Base-by-base conservation (phyloP, 2,888 invertebrate species). In the Caenorhabditis auriculariae region DNA sequence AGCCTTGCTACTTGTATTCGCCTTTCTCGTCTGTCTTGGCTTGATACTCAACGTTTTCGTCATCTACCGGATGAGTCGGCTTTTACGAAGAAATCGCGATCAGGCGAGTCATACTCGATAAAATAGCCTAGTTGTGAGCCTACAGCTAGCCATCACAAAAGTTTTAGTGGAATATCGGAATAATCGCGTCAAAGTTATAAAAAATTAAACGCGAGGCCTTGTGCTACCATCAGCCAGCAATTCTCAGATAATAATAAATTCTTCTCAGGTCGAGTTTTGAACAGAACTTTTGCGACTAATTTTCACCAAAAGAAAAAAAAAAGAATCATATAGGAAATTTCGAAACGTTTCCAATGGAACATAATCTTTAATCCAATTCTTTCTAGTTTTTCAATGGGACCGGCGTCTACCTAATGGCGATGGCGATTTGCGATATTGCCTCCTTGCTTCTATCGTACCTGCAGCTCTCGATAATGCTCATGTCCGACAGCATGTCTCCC, bases 301-400 rank as follows among this genome's bases (percentile, higher is more conserved):
- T n/a, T n/a, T n/a, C n/a, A n/a, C n/a, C n/a, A n/a, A n/a, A n/a
- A n/a, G n/a, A n/a, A n/a, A n/a, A n/a, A n/a, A n/a, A n/a, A n/a
- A n/a, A n/a, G n/a, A n/a, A n/a, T n/a, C n/a, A n/a, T n/a, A n/a
- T n/a, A n/a, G n/a, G n/a, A n/a, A n/a, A n/a, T n/a, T n/a, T n/a
- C n/a, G n/a, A n/a, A n/a, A n/a, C n/a, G n/a, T n/a, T n/a, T n/a
- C n/a, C n/a, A n/a, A n/a, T n/a, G n/a, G n/a, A n/a, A n/a, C n/a
- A n/a, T n/a, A 15, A 9, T 9, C 29, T 60, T 60, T 35, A 12
- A 27, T 15, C 37, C 9, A 46, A 15, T 21, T 4, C 19, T 12
- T 69, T 76, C 58, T 59, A 76, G 76, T 74, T 73, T 52, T 49
- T 64, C n/a, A 72, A 69, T 55, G 75, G 75, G 12, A 71, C 76